phyloP scores from a whole-genome alignment of 1,140 invertebrate species.

The Harlomillsia oculata region DNA sequence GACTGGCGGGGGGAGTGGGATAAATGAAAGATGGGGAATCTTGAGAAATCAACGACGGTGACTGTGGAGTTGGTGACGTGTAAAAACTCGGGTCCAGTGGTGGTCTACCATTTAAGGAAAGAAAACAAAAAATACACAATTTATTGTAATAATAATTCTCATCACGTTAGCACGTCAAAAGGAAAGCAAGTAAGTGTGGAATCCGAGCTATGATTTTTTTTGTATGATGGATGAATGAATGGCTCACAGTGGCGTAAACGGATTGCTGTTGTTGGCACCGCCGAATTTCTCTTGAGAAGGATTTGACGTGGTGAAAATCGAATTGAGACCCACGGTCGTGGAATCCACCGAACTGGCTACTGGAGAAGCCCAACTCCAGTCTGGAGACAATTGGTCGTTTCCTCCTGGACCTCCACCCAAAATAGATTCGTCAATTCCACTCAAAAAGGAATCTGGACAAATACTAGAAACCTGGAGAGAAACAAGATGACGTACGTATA shows the following conservation, averaged over 20 bases:
- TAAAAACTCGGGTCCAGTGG: slow-evolving; percentile 28
- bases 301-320: slow-evolving; percentile 13
- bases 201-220: neutral
- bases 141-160: too few relatives aligned
- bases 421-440: slow-evolving; percentile 32
- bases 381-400: slow-evolving; percentile 14
- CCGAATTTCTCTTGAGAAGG: slow-evolving; percentile 9
- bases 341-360: slow-evolving; percentile 14
- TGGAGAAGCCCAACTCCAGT: slow-evolving; percentile 27
- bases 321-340: slow-evolving; percentile 12
- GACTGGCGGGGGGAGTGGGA: slow-evolving; percentile 54
- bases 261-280: slow-evolving; percentile 3
- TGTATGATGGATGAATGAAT: too few relatives aligned
- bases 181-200: neutral
- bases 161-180: too few relatives aligned
- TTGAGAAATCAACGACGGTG: slow-evolving; percentile 41
- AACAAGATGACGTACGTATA: slow-evolving; percentile 4
- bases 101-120: slow-evolving; percentile 15
- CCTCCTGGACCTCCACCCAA: slow-evolving; percentile 12
- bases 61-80: slow-evolving; percentile 45
- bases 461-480: slow-evolving; percentile 30
- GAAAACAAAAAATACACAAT: slow-evolving; percentile 16
- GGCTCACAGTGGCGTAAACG: slow-evolving; percentile 27
- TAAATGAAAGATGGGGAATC: slow-evolving; percentile 51
- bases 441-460: slow-evolving; percentile 33